phyloP scores from a whole-genome alignment of 2,888 invertebrate genomes.

The Eurytoma californica region DNA sequence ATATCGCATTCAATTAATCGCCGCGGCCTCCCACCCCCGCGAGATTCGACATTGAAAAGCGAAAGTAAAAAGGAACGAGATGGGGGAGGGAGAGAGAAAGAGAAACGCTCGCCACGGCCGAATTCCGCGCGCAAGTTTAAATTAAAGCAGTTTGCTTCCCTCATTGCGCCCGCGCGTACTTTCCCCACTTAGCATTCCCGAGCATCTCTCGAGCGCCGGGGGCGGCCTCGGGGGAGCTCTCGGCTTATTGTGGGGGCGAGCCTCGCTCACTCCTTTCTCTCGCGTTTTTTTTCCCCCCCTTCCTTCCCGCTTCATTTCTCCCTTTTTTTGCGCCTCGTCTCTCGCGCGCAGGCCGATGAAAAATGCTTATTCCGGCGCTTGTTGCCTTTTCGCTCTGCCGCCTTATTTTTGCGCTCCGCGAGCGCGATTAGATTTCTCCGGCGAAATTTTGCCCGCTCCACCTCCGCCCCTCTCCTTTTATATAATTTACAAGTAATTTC shows the following conservation, averaged over 20 bases:
- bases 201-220: conserved; percentile 22
- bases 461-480: background rate
- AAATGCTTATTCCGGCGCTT: conserved; percentile 45
- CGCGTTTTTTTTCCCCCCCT: too few species aligned
- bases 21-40: background rate
- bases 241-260: conserved; percentile 58
- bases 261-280: too few species aligned
- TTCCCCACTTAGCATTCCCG: conserved; percentile 54
- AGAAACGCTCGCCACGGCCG: conserved; percentile 21
- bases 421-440: conserved; percentile 29
- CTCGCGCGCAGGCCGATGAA: conserved; percentile 35
- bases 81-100: background rate
- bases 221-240: background rate
- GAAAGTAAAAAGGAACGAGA: conserved; percentile 36
- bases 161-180: conserved; percentile 47
- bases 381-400: background rate
- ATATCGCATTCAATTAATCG: conserved; percentile 56
- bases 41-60: conserved; percentile 52
- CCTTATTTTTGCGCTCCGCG: conserved; percentile 7
- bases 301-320: too few species aligned
- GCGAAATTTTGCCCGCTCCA: background rate
- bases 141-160: conserved; percentile 63
- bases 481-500: conserved; percentile 50
- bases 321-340: conserved; percentile 14
- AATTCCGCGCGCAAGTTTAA: conserved; percentile 66